Conservation (phyloP, 2,888 invertebrate species). For the Pristionchus japonicus region DNA sequence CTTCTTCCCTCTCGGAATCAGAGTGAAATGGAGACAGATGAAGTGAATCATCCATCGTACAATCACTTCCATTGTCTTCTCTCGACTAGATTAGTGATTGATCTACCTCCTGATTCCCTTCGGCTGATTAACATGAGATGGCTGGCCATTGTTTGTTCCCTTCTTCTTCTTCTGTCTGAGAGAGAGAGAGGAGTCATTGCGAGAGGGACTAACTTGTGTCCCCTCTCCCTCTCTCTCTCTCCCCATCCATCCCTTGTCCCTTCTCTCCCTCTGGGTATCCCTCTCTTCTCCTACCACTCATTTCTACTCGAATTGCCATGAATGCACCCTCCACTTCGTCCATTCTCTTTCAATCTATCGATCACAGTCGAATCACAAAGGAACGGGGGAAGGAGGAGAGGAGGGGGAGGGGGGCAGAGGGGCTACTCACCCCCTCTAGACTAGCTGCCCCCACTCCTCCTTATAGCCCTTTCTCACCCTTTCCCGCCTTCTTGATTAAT, state of each 20-base stretch:
- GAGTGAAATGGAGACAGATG: not conserved
- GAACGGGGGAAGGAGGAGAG: not conserved
- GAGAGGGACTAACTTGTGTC: constrained; percentile 37
- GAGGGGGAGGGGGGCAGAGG: not conserved
- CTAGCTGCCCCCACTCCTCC: not conserved
- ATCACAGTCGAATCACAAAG: constrained; percentile 28
- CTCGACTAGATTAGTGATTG: constrained; percentile 29
- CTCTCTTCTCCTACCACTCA: constrained; percentile 33
- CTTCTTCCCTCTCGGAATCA: not conserved
- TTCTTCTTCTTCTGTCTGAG: constrained; percentile 13
- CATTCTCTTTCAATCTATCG: constrained; percentile 32
- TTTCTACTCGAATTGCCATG: constrained; percentile 40
- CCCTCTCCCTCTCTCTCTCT: constrained; percentile 8
- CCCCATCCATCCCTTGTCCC: constrained; percentile 27
- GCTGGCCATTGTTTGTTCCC: constrained; percentile 25
- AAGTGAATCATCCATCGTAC: not conserved
- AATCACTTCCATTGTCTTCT: constrained; percentile 14
- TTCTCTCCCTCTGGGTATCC: constrained; percentile 16
- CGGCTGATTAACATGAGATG: not conserved
- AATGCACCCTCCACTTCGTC: constrained; percentile 8
- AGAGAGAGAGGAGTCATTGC: constrained; percentile 29
- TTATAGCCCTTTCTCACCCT: not conserved
- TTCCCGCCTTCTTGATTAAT: not conserved
- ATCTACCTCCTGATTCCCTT: not conserved
- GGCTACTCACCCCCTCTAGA: constrained; percentile 20